These are phyloP conservation scores for Dromius quadrimaculatus DNA, from an alignment of 2,888 invertebrate species.

Conservation along the genomic window DNA sequence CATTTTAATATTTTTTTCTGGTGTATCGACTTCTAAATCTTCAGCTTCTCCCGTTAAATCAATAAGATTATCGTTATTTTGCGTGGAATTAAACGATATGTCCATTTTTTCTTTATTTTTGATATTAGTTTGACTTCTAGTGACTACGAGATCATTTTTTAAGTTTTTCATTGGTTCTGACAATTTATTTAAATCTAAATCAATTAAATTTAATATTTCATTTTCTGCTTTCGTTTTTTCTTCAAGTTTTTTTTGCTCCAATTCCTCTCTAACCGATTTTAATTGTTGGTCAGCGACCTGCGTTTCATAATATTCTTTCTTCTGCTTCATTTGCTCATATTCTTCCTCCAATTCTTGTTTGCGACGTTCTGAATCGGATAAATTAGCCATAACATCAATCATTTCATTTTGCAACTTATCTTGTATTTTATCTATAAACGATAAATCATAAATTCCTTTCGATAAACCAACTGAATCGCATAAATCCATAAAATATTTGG, in stretches of 20 bases:
- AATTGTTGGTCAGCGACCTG: neutral
- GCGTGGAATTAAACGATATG: neutral
- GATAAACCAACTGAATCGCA: constrained; percentile 19
- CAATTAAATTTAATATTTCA: neutral
- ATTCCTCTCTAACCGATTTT: neutral
- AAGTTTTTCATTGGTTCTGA: constrained; percentile 6
- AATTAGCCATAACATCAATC: constrained; percentile 59
- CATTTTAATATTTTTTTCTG: constrained; percentile 11
- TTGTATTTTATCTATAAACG: constrained; percentile 61
- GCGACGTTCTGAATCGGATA: constrained; percentile 61
- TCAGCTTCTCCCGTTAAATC: constrained; percentile 35
- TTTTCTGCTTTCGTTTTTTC: neutral
- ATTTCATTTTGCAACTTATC: constrained; percentile 62
- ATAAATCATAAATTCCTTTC: constrained; percentile 11
- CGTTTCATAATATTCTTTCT: constrained; percentile 46
- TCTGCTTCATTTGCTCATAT: constrained; percentile 59
- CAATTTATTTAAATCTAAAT: constrained; percentile 10
- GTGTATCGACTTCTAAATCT: neutral
- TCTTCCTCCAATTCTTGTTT: constrained; percentile 64
- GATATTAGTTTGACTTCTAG: neutral
- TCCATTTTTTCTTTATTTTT: constrained; percentile 1
- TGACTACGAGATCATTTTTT: constrained; percentile 20
- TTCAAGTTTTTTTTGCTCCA: neutral
- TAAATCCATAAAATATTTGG: constrained; percentile 60
- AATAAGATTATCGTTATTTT: constrained; percentile 7